phyloP scores from a whole-genome alignment of 2,113 vertebrate species.

The Zingel zingel region DNA sequence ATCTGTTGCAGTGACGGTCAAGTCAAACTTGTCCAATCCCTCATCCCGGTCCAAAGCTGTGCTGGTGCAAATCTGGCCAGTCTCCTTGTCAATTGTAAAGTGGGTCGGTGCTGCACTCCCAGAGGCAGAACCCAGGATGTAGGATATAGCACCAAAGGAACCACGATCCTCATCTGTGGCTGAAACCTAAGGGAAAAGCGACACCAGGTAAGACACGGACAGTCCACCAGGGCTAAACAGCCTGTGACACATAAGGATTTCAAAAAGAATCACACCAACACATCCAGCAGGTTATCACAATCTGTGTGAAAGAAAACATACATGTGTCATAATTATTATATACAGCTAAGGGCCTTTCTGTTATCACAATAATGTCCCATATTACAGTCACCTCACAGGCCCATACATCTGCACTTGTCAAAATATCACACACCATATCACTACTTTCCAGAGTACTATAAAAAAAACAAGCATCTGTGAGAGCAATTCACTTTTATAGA shows the following conservation, averaged over 20 bases:
- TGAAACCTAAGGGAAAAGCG: constrained; percentile 86
- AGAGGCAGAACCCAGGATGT: constrained; percentile 88
- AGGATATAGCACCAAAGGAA: constrained; percentile 89
- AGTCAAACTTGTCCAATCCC: constrained; percentile 88
- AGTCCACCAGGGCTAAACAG: constrained; percentile 35
- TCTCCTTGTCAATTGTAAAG: constrained; percentile 89
- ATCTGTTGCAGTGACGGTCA: constrained; percentile 92
- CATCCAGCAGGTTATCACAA: constrained; percentile 17
- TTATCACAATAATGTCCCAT: constrained; percentile 55
- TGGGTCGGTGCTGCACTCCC: constrained; percentile 82
- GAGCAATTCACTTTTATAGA: constrained; percentile 61
- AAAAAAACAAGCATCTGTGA: constrained; percentile 67
- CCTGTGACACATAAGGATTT: constrained; percentile 34
- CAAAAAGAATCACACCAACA: constrained; percentile 25
- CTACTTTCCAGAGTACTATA: constrained; percentile 68
- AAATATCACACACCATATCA: constrained; percentile 71
- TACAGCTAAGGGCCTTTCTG: constrained; percentile 63
- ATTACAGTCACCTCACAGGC: constrained; percentile 41
- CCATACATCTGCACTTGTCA: constrained; percentile 61
- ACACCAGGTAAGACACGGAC: constrained; percentile 32
- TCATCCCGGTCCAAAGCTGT: constrained; percentile 90
- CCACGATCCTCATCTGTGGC: constrained; percentile 94
- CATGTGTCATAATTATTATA: constrained; percentile 64
- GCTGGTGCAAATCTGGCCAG: constrained; percentile 91
- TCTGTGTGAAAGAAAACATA: constrained; percentile 32